phyloP scores from a whole-genome alignment of 1,140 invertebrate genomes.

The Chironomus tepperi region DNA sequence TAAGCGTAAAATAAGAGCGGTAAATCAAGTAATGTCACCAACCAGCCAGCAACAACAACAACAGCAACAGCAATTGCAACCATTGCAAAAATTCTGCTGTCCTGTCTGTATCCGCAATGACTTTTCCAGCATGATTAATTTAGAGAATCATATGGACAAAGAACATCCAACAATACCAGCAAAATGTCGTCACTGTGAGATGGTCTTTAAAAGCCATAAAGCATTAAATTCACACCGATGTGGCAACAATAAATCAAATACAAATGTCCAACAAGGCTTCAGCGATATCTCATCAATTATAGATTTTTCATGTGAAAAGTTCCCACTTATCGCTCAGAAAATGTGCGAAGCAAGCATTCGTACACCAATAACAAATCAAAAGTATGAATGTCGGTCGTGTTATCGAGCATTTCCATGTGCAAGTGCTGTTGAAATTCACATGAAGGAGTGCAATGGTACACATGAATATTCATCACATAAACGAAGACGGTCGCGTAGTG shows the following conservation, averaged over 20 bases:
- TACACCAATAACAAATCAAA: conserved; percentile 50
- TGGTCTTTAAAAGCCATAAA: conserved; percentile 59
- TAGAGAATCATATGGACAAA: conserved; percentile 62
- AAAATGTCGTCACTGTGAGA: conserved; percentile 61
- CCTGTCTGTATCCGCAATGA: conserved; percentile 52
- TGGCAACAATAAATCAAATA: conserved; percentile 30
- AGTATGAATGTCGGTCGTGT: conserved; percentile 64
- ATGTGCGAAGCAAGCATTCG: conserved; percentile 61
- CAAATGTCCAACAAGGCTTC: conserved; percentile 49
- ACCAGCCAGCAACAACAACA: conserved; percentile 28
- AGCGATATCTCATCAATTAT: conserved; percentile 61
- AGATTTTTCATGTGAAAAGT: conserved; percentile 69
- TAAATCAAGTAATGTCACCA: conserved; percentile 18
- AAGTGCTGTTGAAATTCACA: conserved; percentile 58
- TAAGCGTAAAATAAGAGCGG: conserved; percentile 30
- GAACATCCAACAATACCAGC: conserved; percentile 57
- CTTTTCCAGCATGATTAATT: conserved; percentile 47
- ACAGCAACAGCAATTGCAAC: conserved; percentile 28
- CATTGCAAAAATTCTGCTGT: conserved; percentile 40
- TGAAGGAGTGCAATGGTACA: conserved; percentile 44
- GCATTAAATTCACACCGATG: conserved; percentile 53
- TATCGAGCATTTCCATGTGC: conserved; percentile 63
- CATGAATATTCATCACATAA: conserved; percentile 26
- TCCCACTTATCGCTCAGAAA: conserved; percentile 62
- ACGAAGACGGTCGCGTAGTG: conserved; percentile 35